Conservation (phyloP, 2,888 invertebrate genomes). For the Rhogogaster chlorosoma region DNA sequence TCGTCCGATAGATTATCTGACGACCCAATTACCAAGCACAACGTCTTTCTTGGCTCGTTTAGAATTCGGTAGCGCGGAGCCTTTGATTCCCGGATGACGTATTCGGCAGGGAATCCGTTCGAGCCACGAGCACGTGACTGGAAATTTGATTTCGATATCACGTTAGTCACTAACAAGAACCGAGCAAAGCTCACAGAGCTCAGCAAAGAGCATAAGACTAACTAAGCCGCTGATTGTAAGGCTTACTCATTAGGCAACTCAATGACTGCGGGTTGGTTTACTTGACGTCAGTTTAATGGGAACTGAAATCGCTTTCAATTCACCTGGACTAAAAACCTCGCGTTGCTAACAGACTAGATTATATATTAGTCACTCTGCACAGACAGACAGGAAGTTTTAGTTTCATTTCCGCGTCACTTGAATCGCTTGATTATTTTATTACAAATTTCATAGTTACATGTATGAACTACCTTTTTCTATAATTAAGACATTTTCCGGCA, state of each 20-base stretch:
- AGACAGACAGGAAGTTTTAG: neutral
- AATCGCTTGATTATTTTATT: neutral
- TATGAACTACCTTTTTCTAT: neutral
- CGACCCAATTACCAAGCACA: conserved; percentile 25
- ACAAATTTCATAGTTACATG: neutral
- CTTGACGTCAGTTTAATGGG: conserved; percentile 24
- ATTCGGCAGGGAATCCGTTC: conserved; percentile 39
- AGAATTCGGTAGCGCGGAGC: conserved; percentile 32
- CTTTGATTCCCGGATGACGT: conserved; percentile 41
- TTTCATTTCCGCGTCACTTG: neutral
- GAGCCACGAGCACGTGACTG: conserved; percentile 2
- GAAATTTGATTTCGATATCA: conserved; percentile 35
- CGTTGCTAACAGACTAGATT: neutral
- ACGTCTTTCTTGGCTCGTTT: conserved; percentile 30
- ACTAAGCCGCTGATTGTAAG: conserved; percentile 4
- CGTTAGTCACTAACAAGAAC: neutral
- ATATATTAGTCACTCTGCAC: neutral
- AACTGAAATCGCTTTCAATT: conserved; percentile 7
- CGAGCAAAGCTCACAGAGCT: neutral
- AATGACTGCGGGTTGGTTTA: neutral
- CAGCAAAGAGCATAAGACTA: neutral
- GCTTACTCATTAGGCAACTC: conserved; percentile 35
- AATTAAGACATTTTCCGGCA: neutral
- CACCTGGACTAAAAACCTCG: conserved; percentile 20
- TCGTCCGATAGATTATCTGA: conserved; percentile 6